Percentiles rank a stretch among this genome's conserved stretches.
Conservation (phyloP, 2,113 vertebrate genomes). For the Acrocephalus kingi region DNA sequence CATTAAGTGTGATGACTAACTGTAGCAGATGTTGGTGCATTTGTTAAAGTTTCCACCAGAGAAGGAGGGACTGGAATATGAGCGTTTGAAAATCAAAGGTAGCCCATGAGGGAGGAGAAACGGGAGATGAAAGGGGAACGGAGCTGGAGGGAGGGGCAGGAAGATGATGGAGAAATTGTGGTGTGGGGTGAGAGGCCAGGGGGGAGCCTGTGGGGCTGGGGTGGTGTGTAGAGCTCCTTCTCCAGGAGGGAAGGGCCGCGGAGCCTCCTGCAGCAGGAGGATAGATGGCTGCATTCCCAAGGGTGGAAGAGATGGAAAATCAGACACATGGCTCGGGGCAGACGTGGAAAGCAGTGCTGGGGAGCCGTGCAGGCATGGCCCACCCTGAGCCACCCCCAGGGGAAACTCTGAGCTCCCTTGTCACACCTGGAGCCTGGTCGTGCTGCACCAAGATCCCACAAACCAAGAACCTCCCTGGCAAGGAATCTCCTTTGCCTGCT, state of each 20-base stretch:
- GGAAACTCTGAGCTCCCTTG: not conserved
- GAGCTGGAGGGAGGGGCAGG: not conserved
- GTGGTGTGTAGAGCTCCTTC: not conserved
- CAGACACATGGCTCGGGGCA: not conserved
- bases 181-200: not conserved
- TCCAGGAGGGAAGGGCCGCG: not conserved
- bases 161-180: not conserved
- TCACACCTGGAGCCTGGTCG: not conserved
- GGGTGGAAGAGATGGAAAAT: conserved; percentile 34
- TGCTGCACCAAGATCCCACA: not conserved
- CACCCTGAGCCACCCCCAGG: not conserved
- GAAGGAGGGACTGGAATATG: conserved; percentile 56
- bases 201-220: not conserved
- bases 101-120: conserved; percentile 25
- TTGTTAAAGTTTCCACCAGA: conserved; percentile 71
- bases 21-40: conserved; percentile 64
- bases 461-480: not conserved
- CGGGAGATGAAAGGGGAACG: not conserved
- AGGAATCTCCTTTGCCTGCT: not conserved
- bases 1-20: conserved; percentile 72
- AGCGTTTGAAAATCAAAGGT: conserved; percentile 61
- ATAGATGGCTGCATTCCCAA: conserved; percentile 11
- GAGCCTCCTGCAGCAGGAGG: not conserved
- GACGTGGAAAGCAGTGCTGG: not conserved
- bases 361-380: not conserved